Percentiles rank a stretch among this genome's conserved stretches.
These are phyloP conservation scores for Megaptera novaeangliae DNA, from an alignment of 2,113 vertebrate species.

Conservation along the genomic window DNA sequence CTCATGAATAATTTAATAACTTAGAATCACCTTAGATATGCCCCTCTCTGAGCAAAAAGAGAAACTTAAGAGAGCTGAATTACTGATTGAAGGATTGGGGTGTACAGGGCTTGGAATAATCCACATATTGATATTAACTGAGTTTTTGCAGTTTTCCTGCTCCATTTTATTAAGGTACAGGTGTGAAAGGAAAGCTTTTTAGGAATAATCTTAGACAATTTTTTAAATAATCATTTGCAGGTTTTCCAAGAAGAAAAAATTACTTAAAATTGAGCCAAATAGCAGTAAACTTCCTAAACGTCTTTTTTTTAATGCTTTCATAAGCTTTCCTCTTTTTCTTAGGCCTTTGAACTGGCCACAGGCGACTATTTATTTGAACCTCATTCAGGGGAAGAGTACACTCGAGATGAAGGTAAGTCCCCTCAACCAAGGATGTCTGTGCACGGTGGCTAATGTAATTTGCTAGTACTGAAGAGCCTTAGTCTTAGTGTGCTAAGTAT, in stretches of 20 bases:
- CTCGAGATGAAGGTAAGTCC: conserved; percentile 93
- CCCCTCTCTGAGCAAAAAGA: not conserved
- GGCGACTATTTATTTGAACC: conserved; percentile 98
- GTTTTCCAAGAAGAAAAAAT: conserved; percentile 13
- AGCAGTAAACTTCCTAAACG: not conserved
- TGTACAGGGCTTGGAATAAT: not conserved
- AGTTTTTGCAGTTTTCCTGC: not conserved
- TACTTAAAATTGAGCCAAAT: not conserved
- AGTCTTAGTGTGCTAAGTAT: not conserved
- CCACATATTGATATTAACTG: not conserved
- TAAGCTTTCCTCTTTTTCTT: conserved; percentile 34
- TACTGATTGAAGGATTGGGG: not conserved
- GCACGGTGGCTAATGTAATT: not conserved
- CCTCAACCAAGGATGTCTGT: not conserved
- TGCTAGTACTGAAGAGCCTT: not conserved
- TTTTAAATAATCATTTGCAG: not conserved
- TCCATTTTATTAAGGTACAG: not conserved
- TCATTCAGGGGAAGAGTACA: conserved; percentile 97
- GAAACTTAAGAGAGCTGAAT: not conserved
- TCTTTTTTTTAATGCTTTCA: not conserved
- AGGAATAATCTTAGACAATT: not conserved
- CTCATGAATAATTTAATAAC: not conserved
- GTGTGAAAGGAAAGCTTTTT: not conserved
- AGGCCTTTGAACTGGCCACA: conserved; percentile 96
- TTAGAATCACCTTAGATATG: not conserved